Evolutionary conservation across 2,113 vertebrate species (phyloP), one percentile per base, ranked within the genome.

Genomic region (Burhinus bistriatus): DNA sequence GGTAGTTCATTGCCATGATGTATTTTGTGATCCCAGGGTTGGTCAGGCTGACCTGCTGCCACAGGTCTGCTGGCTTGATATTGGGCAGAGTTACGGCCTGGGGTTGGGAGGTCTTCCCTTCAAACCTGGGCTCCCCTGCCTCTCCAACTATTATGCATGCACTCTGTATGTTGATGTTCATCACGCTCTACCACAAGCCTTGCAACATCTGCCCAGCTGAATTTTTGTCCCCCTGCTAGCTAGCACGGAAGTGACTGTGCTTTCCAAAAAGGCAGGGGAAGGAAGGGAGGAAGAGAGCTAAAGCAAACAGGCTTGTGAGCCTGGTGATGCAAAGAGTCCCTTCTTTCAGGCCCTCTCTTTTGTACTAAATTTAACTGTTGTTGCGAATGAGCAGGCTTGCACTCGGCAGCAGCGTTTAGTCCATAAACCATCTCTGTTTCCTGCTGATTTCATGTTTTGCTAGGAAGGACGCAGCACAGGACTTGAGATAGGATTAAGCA

Each of bases 381-480:
- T 44, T 93, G 75, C 36, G 7, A 89, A 52, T 19, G 70, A 44
- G 27, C 54, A 47, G 92, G 75, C 40, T 32, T 34, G 82, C 1
- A 1, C 77, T 95, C 8, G 0, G 51, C 42, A 79, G 87, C 90
- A 96, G 87, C 26, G 6, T 18, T 49, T 40, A 88, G 92, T 82
- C 83, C 2, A 1, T 83, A 93, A 94, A 92, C 70, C 16, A 3
- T 68, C 79, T 32, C 95, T 97, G 94, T 95, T 97, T 96, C 97
- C 95, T 97, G 95, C 88, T 96, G 94, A 95, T 93, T 97, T 95
- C 64, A 15, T 58, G 9, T 90, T 90, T 94, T 79, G 68, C 75
- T 83, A 51, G 87, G 89, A 96, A 92, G 95, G 84, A 85, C 19
- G 1, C 11, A 9, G 55, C 0, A 0, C 61, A 83, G 89, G 70